Percentiles rank a stretch among this genome's conserved stretches.
Evolutionary conservation across 64 coral and sea anemone genomes (phyloP).

Genomic region (Stichodactyla helianthus): DNA sequence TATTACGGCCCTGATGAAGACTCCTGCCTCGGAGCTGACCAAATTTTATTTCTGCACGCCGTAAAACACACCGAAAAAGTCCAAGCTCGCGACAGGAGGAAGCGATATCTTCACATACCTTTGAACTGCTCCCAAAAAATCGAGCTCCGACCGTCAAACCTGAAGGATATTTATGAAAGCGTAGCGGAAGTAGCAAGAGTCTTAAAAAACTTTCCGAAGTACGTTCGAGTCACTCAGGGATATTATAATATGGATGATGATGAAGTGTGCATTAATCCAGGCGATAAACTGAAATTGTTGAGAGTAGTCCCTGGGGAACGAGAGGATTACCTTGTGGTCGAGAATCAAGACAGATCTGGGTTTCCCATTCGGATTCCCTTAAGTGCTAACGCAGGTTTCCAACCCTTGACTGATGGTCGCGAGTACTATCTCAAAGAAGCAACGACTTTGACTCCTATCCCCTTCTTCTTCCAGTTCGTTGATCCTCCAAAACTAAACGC

Average conservation of each 20-base stretch:
- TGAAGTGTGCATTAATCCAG: slow-evolving; percentile 75
- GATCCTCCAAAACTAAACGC: slow-evolving; percentile 48
- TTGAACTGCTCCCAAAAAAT: slow-evolving; percentile 84
- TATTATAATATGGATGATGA: slow-evolving; percentile 69
- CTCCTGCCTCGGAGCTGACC: slow-evolving; percentile 84
- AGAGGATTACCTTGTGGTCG: slow-evolving; percentile 59
- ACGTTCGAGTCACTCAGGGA: slow-evolving; percentile 85
- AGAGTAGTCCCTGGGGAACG: slow-evolving; percentile 34
- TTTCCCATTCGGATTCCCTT: slow-evolving; percentile 55
- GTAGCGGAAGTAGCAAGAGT: slow-evolving; percentile 52
- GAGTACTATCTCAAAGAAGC: slow-evolving; percentile 91
- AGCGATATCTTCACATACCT: slow-evolving; percentile 70
- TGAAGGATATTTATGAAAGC: slow-evolving; percentile 69
- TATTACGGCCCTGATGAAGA: slow-evolving; percentile 89
- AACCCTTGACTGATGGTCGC: slow-evolving; percentile 66
- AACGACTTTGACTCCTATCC: slow-evolving; percentile 18
- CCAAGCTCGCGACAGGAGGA: slow-evolving; percentile 65
- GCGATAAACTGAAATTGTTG: slow-evolving; percentile 78
- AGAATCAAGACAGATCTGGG: slow-evolving; percentile 57
- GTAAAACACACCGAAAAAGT: slow-evolving; percentile 81
- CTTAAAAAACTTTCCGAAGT: slow-evolving; percentile 39
- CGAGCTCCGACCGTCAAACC: slow-evolving; percentile 68
- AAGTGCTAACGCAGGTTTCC: slow-evolving; percentile 67
- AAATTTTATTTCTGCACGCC: slow-evolving; percentile 67
- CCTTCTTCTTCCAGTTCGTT: slow-evolving; percentile 76